Base-by-base conservation (phyloP, 2,888 invertebrate genomes). In the Thymelicus lineola region DNA sequence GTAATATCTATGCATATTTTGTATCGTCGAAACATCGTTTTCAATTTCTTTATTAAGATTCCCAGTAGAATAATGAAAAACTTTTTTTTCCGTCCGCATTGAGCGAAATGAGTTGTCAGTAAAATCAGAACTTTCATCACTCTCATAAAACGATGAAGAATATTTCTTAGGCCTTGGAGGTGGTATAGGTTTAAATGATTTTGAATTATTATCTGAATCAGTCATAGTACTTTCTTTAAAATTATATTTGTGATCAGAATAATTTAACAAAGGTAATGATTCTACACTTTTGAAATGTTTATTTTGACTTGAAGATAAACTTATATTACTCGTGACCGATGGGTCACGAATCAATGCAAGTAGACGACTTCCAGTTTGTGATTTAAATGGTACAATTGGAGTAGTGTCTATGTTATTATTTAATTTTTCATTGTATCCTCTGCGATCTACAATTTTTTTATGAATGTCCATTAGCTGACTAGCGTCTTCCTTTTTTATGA, bases 401-500 rank as follows among this genome's bases (percentile, higher is more conserved):
- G 83, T 74, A 1, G 57, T 75, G 60, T 76, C 75, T 42, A 74
- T 79, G 42, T 79, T 75, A 64, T 80, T 81, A 63, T 75, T 77
- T 63, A 75, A 78, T 42, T 79, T 78, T 76, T 95, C 95, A 76
- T 94, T 94, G 78, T 95, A 95, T 20, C 95, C 95, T 74, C 95
- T 94, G 55, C 96, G 93, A 76, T 96, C 95, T n/a, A 95, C 83
- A 83, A 95, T 96, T 81, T 96, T 97, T 75, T 93, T 94, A 78
- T 97, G 96, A 76, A 96, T 94, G 78, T 97, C 96, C 5, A 96
- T 87, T 59, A 96, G 90, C 75, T 95, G 94, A 78, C 95, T 95
- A 1, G 95, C 95, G 75, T 95, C 95, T 73, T 92, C 88, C 76
- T 94, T 90, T 38, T 81, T 81, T 60, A 92, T 85, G n/a, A 93